phyloP scores from a whole-genome alignment of 2,113 vertebrate genomes.

The Planiliza haematocheilus region DNA sequence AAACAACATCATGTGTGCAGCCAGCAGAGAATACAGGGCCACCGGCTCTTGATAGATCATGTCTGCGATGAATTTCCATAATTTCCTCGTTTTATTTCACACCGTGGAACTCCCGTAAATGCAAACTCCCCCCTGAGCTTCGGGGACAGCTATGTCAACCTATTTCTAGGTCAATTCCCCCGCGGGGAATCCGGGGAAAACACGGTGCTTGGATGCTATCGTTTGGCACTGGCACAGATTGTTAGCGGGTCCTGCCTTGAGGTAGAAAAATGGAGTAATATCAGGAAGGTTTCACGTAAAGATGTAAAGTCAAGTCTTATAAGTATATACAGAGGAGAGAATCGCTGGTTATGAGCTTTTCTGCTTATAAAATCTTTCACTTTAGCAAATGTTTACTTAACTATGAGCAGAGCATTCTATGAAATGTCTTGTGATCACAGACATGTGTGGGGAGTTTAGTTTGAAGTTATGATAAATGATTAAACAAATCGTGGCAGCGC shows the following conservation, averaged over 20 bases:
- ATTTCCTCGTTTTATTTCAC: constrained; percentile 58
- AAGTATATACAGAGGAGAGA: too few relatives aligned
- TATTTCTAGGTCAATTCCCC: constrained; percentile 56
- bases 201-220: constrained; percentile 35
- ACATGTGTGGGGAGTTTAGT: not conserved
- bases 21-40: constrained; percentile 51
- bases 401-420: too few relatives aligned
- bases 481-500: not conserved
- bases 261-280: constrained; percentile 28
- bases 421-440: not conserved
- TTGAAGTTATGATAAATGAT: not conserved
- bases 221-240: constrained; percentile 32
- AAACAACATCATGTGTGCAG: constrained; percentile 32
- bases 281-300: constrained; percentile 17
- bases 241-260: constrained; percentile 37
- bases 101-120: constrained; percentile 55
- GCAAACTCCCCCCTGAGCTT: constrained; percentile 50
- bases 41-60: constrained; percentile 42
- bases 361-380: not conserved
- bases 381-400: not conserved
- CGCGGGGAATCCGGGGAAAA: constrained; percentile 41
- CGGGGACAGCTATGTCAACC: constrained; percentile 22
- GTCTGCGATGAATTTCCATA: constrained; percentile 54
- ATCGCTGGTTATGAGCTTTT: too few relatives aligned
- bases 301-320: not conserved